Evolutionary conservation across 2,113 vertebrate genomes (phyloP), one percentile per base, ranked within the genome.

Genomic region (Struthio camelus): DNA sequence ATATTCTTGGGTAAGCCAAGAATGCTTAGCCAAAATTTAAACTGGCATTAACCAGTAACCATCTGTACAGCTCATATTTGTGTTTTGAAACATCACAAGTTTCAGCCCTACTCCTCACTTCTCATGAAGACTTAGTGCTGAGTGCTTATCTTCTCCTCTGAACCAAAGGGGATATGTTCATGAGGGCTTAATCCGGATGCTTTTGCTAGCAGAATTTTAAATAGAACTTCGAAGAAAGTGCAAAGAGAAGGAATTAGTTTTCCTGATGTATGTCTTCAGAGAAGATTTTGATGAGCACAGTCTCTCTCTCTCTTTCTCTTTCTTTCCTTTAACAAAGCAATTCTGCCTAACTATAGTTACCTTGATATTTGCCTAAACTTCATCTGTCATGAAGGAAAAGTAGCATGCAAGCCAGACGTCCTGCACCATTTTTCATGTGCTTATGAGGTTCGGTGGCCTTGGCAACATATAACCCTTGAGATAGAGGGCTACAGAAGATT

Each of bases 291-390:
- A 94, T 88, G 58, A 94, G 32, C 42, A 56, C 56, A 90, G 5
- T 32, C 64, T 79, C 22, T 89, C 12, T 61, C 18, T 46, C 56
- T 78, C 42, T 48, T 19, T 8, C 1, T 69, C 42, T 93, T 42
- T 75, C 83, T 58, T 62, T 89, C 53, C 67, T 86, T 95, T 80
- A 95, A 90, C 71, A 91, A 92, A 93, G 40, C 32, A 86, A 76
- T 92, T 84, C 83, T 91, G 67, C 40, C 87, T 92, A 81, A 96
- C 95, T 90, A 90, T 8, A 40, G 88, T 92, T 90, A 96, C 76
- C 93, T 96, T 93, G 94, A 82, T 93, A 91, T 93, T 88, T 96
- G 96, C 93, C 97, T 96, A 72, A 94, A 93, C 66, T 82, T 94
- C 18, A 18, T 85, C 87, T 91, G 40, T 92, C 84, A 66, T n/a